Conservation (phyloP, 2,888 invertebrate species). For the Linnaemya vulpina region DNA sequence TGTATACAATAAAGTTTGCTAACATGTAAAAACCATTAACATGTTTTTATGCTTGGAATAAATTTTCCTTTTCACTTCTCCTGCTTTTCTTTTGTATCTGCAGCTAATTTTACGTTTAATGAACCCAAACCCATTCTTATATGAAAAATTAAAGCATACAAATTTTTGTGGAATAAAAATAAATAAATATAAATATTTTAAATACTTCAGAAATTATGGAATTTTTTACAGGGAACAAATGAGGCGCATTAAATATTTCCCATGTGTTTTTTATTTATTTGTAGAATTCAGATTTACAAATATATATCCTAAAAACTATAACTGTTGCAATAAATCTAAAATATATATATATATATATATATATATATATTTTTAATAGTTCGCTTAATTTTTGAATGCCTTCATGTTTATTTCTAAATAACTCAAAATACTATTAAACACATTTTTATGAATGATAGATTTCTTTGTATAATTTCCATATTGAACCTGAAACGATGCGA, state of each 20-base stretch:
- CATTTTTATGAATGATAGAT: slow-evolving; percentile 28
- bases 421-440: slow-evolving; percentile 20
- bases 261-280: too few species aligned
- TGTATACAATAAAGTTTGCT: neutral
- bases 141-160: slow-evolving; percentile 5
- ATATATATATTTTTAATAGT: too few species aligned
- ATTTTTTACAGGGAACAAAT: too few species aligned
- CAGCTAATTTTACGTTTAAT: slow-evolving; percentile 20
- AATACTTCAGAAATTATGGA: neutral
- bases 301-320: too few species aligned
- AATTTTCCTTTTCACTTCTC: neutral
- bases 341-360: too few species aligned
- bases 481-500: slow-evolving; percentile 57
- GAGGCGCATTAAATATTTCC: too few species aligned
- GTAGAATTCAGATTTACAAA: too few species aligned
- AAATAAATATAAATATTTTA: neutral
- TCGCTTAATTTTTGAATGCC: neutral
- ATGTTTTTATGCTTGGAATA: neutral
- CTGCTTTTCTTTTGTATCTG: neutral
- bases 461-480: slow-evolving; percentile 19
- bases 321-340: too few species aligned
- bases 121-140: slow-evolving; percentile 2
- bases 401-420: neutral
- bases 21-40: neutral
- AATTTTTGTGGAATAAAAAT: neutral